phyloP scores from a whole-genome alignment of 2,797 vertebrate genomes.

The Sebastes hubbsi region DNA sequence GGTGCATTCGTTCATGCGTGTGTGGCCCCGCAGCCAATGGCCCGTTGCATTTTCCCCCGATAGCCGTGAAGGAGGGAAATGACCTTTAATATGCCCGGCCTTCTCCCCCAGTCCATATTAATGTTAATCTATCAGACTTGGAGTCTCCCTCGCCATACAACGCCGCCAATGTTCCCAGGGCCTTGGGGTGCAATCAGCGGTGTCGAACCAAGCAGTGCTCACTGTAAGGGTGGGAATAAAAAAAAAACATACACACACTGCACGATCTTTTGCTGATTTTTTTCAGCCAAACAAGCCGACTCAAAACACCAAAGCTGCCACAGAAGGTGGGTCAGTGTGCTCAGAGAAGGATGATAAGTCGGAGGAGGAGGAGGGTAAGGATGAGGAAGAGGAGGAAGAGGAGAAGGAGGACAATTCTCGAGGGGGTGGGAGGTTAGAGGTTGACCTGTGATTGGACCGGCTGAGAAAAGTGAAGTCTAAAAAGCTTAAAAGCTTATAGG shows the following conservation, averaged over 20 bases:
- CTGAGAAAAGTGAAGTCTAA: neutral
- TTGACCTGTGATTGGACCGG: neutral
- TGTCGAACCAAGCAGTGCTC: slow-evolving; percentile 43
- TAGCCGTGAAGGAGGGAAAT: slow-evolving; percentile 71
- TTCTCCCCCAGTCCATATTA: slow-evolving; percentile 79
- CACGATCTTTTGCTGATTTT: slow-evolving; percentile 10
- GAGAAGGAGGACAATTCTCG: neutral
- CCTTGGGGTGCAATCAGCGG: slow-evolving; percentile 72
- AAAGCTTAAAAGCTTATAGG: neutral
- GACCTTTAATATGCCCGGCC: slow-evolving; percentile 69
- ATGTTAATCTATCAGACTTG: slow-evolving; percentile 79
- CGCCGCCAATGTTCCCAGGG: slow-evolving; percentile 70
- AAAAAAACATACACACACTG: neutral
- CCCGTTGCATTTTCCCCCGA: slow-evolving; percentile 71
- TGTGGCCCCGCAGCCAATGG: slow-evolving; percentile 76
- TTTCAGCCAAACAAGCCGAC: slow-evolving; percentile 6
- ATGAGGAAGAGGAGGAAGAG: neutral
- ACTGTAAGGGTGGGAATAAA: slow-evolving; percentile 40
- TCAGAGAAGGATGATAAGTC: neutral
- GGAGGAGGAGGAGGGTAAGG: neutral
- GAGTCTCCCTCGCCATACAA: slow-evolving; percentile 71
- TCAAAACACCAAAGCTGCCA: neutral
- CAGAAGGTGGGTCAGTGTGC: neutral
- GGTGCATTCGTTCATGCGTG: slow-evolving; percentile 55
- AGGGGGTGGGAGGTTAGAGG: neutral